phyloP scores from a whole-genome alignment of 2,888 invertebrate species.

The Tridacna gigas region DNA sequence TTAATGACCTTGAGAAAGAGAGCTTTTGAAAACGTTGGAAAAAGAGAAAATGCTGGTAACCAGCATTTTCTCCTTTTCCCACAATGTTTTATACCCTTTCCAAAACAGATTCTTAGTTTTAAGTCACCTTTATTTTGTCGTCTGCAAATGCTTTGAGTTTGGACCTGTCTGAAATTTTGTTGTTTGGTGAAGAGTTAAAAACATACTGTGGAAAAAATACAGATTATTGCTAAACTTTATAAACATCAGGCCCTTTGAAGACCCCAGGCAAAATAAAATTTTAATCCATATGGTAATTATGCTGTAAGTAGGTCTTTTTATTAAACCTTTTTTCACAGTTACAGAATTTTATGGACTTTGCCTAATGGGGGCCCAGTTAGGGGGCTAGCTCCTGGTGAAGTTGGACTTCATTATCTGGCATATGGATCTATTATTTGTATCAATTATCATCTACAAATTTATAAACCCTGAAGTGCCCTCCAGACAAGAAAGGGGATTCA shows the following conservation, averaged over 20 bases:
- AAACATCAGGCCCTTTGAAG: conserved; percentile 4
- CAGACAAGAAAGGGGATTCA: not conserved
- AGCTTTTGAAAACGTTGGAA: too few relatives aligned
- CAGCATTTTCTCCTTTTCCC: too few relatives aligned
- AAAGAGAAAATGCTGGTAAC: too few relatives aligned
- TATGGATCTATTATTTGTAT: conserved; percentile 34
- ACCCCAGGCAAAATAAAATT: conserved; percentile 40
- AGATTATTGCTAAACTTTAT: too few relatives aligned
- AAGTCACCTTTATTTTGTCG: too few relatives aligned
- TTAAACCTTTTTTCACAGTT: conserved; percentile 52
- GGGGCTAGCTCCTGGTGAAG: not conserved
- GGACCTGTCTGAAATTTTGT: too few relatives aligned
- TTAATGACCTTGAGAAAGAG: too few relatives aligned
- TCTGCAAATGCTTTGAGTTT: too few relatives aligned
- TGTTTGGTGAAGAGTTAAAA: too few relatives aligned
- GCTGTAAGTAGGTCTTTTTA: conserved; percentile 48
- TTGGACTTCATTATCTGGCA: conserved; percentile 4
- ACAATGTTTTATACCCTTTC: too few relatives aligned
- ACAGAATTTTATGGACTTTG: conserved; percentile 40
- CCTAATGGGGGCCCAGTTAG: conserved; percentile 10
- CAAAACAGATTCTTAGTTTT: too few relatives aligned
- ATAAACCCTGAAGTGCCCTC: conserved; percentile 19
- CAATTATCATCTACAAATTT: conserved; percentile 28
- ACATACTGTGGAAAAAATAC: too few relatives aligned
- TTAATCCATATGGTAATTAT: conserved; percentile 62